Base-by-base conservation (phyloP, 2,113 vertebrate genomes). In the Leucoraja erinaceus region DNA sequence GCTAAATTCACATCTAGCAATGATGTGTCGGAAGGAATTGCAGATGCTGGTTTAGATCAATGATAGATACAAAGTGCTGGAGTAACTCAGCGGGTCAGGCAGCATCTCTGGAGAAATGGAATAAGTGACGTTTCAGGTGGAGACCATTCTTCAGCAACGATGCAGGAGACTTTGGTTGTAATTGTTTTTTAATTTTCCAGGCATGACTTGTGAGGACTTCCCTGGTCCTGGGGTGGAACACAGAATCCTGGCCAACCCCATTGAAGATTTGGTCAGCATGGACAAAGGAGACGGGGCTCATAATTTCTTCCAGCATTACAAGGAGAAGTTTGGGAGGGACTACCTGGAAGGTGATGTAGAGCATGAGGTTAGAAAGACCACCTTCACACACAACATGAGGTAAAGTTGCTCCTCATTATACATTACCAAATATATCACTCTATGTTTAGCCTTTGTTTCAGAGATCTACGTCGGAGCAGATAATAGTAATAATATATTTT, bases 371-470 rank as follows among this genome's bases (percentile, higher is more conserved):
- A 93, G 96, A 77, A 96, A 96, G 93, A 95, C 96, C 16, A 77
- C 95, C 93, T 98, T 97, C 28, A 94, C 97, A 54, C 96, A 97
- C 93, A 97, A 97, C 93, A 95, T 98, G 93, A 95, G 97, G 97
- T 97, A 93, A 0, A 78, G 66, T 72, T 91, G 18, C 25, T 47
- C 54, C 38, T 91, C 28, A 31, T 83, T 47, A 16, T 47, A 20
- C 54, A 81, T 54, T 83, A 18, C 20, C 7, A 56, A 83, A 84
- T 12, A 59, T 28, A 28, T 10, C 54, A 84, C 56, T 28, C 28
- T 84, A 59, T 61, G 5, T 59, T 25, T 3, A 54, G 59, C 10
- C 47, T n/a, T 61, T 61, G 6, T 38, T 81, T 81, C 10, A 14
- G 1, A 25, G 56, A 72, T 20, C 59, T 28, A 22, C 59, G 79